A percentile compares a stretch with the other conserved stretches of the same genome.
These are phyloP conservation scores for Lepidonotus clava DNA, from an alignment of 2,888 invertebrate genomes.

Conservation along the genomic window DNA sequence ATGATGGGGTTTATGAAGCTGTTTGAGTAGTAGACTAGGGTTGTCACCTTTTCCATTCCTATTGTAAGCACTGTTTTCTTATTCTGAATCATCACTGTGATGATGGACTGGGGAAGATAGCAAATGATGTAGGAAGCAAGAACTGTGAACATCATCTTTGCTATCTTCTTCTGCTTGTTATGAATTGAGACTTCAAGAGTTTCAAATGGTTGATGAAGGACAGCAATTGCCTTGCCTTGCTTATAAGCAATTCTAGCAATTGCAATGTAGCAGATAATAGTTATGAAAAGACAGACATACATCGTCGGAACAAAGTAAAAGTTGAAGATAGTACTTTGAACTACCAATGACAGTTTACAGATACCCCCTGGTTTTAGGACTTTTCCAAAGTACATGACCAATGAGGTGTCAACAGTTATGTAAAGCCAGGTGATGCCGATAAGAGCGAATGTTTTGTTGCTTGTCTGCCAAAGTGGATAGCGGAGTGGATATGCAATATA, in stretches of 20 bases:
- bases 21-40: neutral
- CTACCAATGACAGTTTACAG: neutral
- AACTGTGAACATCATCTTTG: neutral
- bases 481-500: neutral
- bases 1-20: neutral
- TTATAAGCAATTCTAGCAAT: neutral
- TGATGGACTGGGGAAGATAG: neutral
- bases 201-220: neutral
- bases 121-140: neutral
- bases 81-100: too few relatives aligned
- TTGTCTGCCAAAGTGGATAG: neutral
- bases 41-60: neutral
- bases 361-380: too few relatives aligned
- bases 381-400: too few relatives aligned
- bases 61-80: too few relatives aligned
- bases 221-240: neutral
- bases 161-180: neutral
- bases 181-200: neutral
- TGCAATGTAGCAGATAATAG: slow-evolving; percentile 3
- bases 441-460: neutral
- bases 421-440: neutral
- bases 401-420: too few relatives aligned
- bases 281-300: neutral
- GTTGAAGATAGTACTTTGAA: neutral
- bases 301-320: neutral